phyloP scores from a whole-genome alignment of 2,888 invertebrate species.

The Muscina levida region DNA sequence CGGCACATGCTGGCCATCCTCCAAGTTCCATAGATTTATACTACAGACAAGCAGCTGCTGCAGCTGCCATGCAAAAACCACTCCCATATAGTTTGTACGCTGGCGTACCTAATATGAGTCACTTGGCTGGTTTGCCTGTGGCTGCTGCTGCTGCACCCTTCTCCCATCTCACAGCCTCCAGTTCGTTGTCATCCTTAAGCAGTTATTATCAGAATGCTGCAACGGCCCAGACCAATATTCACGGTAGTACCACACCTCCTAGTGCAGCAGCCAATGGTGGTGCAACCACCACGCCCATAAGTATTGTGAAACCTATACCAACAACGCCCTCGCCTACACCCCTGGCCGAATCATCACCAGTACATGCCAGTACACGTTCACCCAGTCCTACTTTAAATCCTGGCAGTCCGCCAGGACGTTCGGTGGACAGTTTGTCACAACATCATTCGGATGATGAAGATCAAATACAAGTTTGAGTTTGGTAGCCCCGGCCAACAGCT shows the following conservation, averaged over 20 bases:
- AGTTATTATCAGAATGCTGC: slow-evolving; percentile 81
- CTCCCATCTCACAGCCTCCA: slow-evolving; percentile 83
- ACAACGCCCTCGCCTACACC: slow-evolving; percentile 58
- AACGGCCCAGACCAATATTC: slow-evolving; percentile 65
- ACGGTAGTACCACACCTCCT: slow-evolving; percentile 46
- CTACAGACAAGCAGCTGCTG: slow-evolving; percentile 90
- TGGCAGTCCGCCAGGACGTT: slow-evolving; percentile 80
- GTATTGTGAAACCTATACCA: slow-evolving; percentile 62
- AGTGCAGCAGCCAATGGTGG: slow-evolving; percentile 32
- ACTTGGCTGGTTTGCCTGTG: slow-evolving; percentile 75
- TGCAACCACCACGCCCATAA: slow-evolving; percentile 34
- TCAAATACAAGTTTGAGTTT: slow-evolving; percentile 78
- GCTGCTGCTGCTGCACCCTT: slow-evolving; percentile 78
- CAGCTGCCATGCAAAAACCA: slow-evolving; percentile 92
- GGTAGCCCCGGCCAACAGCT: background rate
- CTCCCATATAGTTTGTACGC: slow-evolving; percentile 85
- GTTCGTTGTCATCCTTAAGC: slow-evolving; percentile 82
- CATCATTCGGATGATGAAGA: slow-evolving; percentile 79
- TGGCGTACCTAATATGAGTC: slow-evolving; percentile 78
- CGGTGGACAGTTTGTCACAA: slow-evolving; percentile 77
- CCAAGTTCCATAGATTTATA: slow-evolving; percentile 88
- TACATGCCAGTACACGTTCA: slow-evolving; percentile 67
- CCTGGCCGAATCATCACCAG: slow-evolving; percentile 52
- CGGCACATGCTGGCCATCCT: slow-evolving; percentile 81
- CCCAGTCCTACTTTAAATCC: slow-evolving; percentile 80